Conservation (phyloP, 1,140 invertebrate species). For the Melitaea cinxia region DNA sequence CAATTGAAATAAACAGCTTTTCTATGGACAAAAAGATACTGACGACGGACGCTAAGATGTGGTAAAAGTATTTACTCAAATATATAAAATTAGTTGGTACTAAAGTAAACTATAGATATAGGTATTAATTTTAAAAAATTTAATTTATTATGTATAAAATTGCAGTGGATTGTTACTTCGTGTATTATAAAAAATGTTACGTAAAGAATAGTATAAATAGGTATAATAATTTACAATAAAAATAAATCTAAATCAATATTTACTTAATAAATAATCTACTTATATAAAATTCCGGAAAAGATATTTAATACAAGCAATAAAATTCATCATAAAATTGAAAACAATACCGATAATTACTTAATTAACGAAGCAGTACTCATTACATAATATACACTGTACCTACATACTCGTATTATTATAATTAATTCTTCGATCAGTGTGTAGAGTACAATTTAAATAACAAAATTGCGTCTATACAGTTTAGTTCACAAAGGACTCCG, state of each 20-base stretch:
- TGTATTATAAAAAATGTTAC: neutral
- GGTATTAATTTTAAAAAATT: too few relatives aligned
- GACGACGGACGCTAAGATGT: too few relatives aligned
- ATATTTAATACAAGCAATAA: constrained; percentile 29
- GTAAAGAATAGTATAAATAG: neutral
- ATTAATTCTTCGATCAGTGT: neutral
- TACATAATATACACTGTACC: constrained; percentile 9
- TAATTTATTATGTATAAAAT: too few relatives aligned
- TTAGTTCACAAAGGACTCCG: too few relatives aligned
- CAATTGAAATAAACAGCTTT: too few relatives aligned
- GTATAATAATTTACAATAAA: constrained; percentile 19
- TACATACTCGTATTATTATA: neutral
- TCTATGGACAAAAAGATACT: too few relatives aligned
- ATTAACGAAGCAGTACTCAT: constrained; percentile 40
- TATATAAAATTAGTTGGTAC: too few relatives aligned
- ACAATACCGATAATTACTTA: constrained; percentile 42
- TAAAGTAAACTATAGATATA: too few relatives aligned
- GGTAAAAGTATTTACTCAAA: too few relatives aligned
- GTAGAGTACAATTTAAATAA: too few relatives aligned
- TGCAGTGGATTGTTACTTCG: too few relatives aligned
- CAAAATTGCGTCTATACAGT: too few relatives aligned
- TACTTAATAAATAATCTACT: constrained; percentile 42
- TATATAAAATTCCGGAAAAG: constrained; percentile 51
- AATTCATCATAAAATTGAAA: constrained; percentile 46
- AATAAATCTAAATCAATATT: constrained; percentile 23